phyloP scores from a whole-genome alignment of 2,113 vertebrate species.

The Oceanodroma tethys region DNA sequence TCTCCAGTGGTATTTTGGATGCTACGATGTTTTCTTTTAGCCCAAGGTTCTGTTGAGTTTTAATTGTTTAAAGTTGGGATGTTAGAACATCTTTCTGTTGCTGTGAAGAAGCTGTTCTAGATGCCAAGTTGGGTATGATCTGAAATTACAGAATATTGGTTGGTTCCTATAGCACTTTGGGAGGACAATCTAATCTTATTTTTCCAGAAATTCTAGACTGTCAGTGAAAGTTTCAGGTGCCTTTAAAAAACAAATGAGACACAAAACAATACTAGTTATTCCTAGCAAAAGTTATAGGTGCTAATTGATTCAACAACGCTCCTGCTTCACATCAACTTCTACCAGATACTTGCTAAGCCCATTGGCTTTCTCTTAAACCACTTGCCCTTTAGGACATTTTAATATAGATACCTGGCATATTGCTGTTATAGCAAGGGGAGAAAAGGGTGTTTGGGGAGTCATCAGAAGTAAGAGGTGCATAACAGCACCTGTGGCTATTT shows the following conservation, averaged over 20 bases:
- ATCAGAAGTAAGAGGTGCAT: neutral
- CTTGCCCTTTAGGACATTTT: neutral
- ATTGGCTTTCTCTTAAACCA: neutral
- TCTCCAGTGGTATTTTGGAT: neutral
- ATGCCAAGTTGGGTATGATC: neutral
- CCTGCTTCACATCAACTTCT: neutral
- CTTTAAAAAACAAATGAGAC: neutral
- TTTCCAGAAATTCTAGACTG: neutral
- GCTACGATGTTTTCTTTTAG: neutral
- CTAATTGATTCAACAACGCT: neutral
- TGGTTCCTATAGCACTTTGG: neutral
- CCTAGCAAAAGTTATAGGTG: neutral
- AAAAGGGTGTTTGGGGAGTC: neutral
- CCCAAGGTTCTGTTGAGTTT: neutral
- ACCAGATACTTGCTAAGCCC: neutral
- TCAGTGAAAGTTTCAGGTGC: neutral
- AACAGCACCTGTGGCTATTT: neutral
- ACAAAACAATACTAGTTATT: neutral
- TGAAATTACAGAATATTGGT: neutral
- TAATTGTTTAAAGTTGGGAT: neutral
- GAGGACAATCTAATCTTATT: neutral
- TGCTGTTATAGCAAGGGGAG: neutral
- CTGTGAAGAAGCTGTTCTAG: neutral
- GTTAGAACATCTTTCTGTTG: neutral
- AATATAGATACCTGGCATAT: neutral